A percentile compares a stretch with the other conserved stretches of the same genome.
phyloP scores from a whole-genome alignment of 2,888 invertebrate species.

The Neoitamus cyanurus region DNA sequence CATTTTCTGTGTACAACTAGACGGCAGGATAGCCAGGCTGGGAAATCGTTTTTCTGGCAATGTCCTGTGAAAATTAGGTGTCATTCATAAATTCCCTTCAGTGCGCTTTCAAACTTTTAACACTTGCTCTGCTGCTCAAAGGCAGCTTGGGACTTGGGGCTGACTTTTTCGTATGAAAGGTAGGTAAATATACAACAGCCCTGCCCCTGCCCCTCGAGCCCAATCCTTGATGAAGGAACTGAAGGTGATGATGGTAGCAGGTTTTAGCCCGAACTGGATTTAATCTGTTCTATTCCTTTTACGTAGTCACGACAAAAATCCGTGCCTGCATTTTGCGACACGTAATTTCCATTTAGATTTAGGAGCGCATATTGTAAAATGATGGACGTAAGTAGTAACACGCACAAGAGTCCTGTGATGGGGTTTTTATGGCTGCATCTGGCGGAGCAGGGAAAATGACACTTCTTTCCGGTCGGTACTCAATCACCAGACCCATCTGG shows the following conservation, averaged over 20 bases:
- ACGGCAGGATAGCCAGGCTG: not conserved
- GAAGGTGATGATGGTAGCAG: not conserved
- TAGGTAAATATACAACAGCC: not conserved
- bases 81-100: conserved; percentile 15
- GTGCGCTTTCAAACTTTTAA: conserved; percentile 7
- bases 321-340: not conserved
- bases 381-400: not conserved
- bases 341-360: not conserved
- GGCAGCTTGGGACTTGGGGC: not conserved
- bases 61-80: conserved; percentile 15
- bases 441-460: not conserved
- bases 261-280: not conserved
- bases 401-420: not conserved
- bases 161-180: not conserved
- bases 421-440: not conserved
- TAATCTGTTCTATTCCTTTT: not conserved
- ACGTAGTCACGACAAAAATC: not conserved
- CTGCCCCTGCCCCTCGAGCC: not conserved
- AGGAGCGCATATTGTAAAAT: not conserved
- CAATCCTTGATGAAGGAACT: not conserved
- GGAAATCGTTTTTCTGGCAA: not conserved
- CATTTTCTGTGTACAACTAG: not conserved
- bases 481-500: not conserved
- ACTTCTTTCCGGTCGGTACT: not conserved
- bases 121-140: not conserved